Percentiles rank a stretch among this genome's conserved stretches.
phyloP scores from a whole-genome alignment of 2,113 vertebrate genomes.

The Rallus limicola region DNA sequence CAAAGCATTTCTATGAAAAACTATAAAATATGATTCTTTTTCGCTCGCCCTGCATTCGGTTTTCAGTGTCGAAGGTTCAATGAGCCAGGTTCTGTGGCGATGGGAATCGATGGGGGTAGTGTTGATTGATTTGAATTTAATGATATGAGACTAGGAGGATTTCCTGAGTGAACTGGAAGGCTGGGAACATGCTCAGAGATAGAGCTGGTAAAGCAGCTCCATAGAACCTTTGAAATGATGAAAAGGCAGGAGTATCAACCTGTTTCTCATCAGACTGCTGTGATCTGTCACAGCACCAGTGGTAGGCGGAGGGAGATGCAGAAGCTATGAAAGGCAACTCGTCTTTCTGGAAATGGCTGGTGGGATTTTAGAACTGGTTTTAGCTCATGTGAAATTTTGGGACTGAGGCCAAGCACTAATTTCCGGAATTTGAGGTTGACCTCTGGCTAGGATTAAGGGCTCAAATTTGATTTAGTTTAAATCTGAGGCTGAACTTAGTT shows the following conservation, averaged over 20 bases:
- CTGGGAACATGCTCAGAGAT: background rate
- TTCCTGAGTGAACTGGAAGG: background rate
- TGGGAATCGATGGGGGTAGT: background rate
- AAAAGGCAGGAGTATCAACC: background rate
- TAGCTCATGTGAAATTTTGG: background rate
- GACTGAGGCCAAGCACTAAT: constrained; percentile 2
- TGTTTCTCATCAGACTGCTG: background rate
- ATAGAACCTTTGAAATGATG: constrained; percentile 13
- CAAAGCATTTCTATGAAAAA: background rate
- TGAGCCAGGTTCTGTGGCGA: background rate
- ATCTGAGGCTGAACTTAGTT: constrained; percentile 30
- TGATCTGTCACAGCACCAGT: background rate
- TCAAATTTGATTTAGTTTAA: constrained; percentile 34
- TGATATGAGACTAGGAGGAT: background rate
- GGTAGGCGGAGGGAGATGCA: background rate
- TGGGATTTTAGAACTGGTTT: constrained; percentile 32
- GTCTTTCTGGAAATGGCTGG: background rate
- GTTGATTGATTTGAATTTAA: background rate
- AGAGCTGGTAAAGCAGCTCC: background rate
- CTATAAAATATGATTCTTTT: background rate
- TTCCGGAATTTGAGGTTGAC: constrained; percentile 16
- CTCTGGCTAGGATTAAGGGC: background rate
- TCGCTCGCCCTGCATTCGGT: background rate
- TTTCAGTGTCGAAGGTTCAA: background rate
- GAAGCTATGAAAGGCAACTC: background rate